phyloP scores from a whole-genome alignment of 2,888 invertebrate genomes.

The Drosophila trichaetosa region DNA sequence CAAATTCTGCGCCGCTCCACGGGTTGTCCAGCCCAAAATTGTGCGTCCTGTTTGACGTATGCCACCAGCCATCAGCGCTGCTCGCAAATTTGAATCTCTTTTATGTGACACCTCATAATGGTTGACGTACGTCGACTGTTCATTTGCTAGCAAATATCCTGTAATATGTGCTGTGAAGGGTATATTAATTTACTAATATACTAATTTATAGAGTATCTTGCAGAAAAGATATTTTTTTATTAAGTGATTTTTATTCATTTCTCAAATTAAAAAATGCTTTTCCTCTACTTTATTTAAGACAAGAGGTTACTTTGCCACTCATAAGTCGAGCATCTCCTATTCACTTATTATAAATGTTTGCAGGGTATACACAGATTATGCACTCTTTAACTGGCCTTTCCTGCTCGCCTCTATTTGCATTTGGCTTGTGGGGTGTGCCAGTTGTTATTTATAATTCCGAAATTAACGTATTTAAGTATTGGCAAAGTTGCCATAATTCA shows the following conservation, averaged over 20 bases:
- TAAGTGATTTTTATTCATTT: background rate
- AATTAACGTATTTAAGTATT: conserved; percentile 44
- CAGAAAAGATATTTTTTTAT: background rate
- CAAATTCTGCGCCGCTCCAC: conserved; percentile 53
- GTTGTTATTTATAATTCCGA: conserved; percentile 32
- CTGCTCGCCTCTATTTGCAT: conserved; percentile 33
- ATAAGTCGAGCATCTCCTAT: background rate
- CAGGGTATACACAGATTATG: conserved; percentile 10
- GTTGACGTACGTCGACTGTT: conserved; percentile 11
- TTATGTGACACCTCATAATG: conserved; percentile 65
- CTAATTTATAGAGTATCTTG: background rate
- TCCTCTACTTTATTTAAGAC: background rate
- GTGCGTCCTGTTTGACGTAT: conserved; percentile 63
- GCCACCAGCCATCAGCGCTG: conserved; percentile 32
- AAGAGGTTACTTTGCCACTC: too few species aligned
- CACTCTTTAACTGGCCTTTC: background rate
- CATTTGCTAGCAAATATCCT: conserved; percentile 9
- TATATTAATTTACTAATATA: too few species aligned
- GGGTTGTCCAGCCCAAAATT: conserved; percentile 65
- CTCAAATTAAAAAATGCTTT: accelerated
- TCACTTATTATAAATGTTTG: background rate
- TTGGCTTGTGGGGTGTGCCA: conserved; percentile 22
- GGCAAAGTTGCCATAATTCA: conserved; percentile 53
- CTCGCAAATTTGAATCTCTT: conserved; percentile 73
- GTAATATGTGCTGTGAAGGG: background rate